Evolutionary conservation across 2,113 vertebrate genomes (phyloP), one percentile per base, ranked within the genome.

Genomic region (Motacilla tschutschensis): DNA sequence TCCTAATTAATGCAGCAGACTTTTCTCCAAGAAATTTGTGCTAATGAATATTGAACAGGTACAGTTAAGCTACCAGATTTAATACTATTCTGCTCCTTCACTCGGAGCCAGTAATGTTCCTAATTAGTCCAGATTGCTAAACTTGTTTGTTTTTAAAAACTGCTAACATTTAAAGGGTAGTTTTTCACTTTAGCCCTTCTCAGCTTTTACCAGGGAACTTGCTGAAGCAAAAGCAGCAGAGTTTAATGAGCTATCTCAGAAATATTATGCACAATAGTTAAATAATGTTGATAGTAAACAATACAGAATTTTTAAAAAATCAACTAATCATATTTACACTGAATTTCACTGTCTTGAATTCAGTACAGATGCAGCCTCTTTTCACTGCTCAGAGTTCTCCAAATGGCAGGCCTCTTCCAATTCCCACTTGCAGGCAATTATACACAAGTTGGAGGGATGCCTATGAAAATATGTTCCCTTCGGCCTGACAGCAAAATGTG

Each of bases 401-500:
- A 85, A 86, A 82, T 8, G 14, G 14, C 83, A 70, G 80, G 33
- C 90, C 54, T 64, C 84, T 92, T 92, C 88, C 90, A 88, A 31
- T 93, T 93, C 92, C 92, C 92, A 92, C 92, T 94, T 88, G 72
- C 31, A 79, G 87, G 93, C 90, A 93, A 91, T 94, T 90, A 95
- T 67, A 40, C 81, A 51, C 71, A n/a, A 92, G 90, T 90, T 94
- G 94, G 94, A 95, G 93, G 81, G 59, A 43, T 94, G 94, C 94
- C 94, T 95, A 82, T 71, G 88, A 92, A 95, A 95, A 95, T 83
- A 90, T 63, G 72, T 93, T 93, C 93, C 86, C 90, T 82, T 93
- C 16, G 64, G 60, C 92, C 94, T 93, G 94, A 92, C 94, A 92
- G 94, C 86, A 79, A 87, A 92, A 84, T 90, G 92, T 93, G 94